A percentile compares a stretch with the other conserved stretches of the same genome.
Conservation (phyloP, 64 coral and sea anemone species). For the Actinia equina region DNA sequence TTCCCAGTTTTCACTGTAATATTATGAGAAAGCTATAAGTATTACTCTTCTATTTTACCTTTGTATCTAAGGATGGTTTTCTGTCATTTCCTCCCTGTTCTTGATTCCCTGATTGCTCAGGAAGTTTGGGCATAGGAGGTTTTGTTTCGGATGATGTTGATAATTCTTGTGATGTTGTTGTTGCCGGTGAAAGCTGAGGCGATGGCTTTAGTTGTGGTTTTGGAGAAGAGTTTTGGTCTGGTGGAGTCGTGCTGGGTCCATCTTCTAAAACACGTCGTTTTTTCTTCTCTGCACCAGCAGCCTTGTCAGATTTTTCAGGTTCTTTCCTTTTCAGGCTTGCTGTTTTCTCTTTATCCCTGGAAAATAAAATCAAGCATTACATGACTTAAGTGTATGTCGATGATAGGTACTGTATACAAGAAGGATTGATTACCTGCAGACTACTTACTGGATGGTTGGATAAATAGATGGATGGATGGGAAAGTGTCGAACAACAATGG, state of each 20-base stretch:
- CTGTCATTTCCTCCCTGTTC: background rate
- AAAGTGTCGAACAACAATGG: too few species aligned
- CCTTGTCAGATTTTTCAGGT: slow-evolving; percentile 33
- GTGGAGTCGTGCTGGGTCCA: background rate
- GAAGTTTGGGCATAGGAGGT: background rate
- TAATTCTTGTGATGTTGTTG: background rate
- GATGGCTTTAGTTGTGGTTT: background rate
- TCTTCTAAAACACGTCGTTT: background rate
- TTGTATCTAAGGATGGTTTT: background rate
- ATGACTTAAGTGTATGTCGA: background rate
- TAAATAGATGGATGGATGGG: too few species aligned
- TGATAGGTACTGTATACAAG: too few species aligned
- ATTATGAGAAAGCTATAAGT: background rate
- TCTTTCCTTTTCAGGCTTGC: slow-evolving; percentile 34
- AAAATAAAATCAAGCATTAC: background rate
- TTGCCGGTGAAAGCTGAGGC: background rate
- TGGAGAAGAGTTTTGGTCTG: background rate
- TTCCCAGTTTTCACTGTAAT: too few species aligned
- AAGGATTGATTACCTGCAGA: too few species aligned
- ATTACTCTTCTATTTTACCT: background rate
- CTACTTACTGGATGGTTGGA: too few species aligned
- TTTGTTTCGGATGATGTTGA: background rate
- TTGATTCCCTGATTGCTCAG: background rate
- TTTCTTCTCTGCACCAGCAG: slow-evolving; percentile 20
- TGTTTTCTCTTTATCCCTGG: slow-evolving; percentile 1